phyloP scores from a whole-genome alignment of 2,113 vertebrate genomes.

The Rattus norvegicus region GRCr8 NC_086023.1:51874001-51874500 shows the following conservation, averaged over 20 bases:
- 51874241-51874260: neutral
- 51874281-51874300: neutral
- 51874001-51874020: neutral
- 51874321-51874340: neutral
- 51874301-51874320: neutral
- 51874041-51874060: neutral
- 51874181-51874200: neutral
- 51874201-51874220: neutral
- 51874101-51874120: neutral
- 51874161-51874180: neutral
- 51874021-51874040: neutral
- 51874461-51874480: neutral
- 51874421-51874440: neutral
- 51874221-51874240: neutral
- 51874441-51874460: neutral
- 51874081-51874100: neutral
- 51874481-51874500: neutral
- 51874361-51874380: neutral
- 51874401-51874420: neutral
- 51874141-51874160: neutral
- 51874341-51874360: neutral
- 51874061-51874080: neutral
- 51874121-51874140: neutral
- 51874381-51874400: neutral
- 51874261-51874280: too few relatives aligned